Evolutionary conservation across 2,797 vertebrate genomes (phyloP).

Genomic region (Xiphorhynchus erythropygius): DNA sequence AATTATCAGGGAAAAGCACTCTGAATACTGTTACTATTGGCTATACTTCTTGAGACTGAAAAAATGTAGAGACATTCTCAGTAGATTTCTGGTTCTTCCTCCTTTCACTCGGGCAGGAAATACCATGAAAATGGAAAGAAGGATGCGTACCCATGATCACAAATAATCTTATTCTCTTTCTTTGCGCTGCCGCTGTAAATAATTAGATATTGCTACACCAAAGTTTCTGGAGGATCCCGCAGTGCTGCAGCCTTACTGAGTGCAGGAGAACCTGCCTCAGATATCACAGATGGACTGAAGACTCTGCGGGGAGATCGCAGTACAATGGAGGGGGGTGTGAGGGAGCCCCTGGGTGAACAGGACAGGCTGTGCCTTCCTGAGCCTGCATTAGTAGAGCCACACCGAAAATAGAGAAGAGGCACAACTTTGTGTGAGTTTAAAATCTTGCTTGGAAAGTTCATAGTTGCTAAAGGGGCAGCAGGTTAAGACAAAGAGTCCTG

Average conservation of each 20-base stretch:
- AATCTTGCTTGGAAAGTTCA: not conserved
- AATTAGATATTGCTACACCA: not conserved
- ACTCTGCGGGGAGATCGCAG: not conserved
- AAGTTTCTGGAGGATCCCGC: not conserved
- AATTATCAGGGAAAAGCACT: slow-evolving; percentile 52
- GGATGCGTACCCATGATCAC: slow-evolving; percentile 46
- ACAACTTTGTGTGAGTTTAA: not conserved
- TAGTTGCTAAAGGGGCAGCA: not conserved
- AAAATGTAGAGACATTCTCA: slow-evolving; percentile 47
- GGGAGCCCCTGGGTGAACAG: not conserved
- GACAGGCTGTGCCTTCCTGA: not conserved
- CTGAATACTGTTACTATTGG: slow-evolving; percentile 67
- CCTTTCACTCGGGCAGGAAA: slow-evolving; percentile 57
- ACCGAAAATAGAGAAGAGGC: not conserved
- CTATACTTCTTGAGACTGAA: slow-evolving; percentile 44
- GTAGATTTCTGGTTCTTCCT: slow-evolving; percentile 69
- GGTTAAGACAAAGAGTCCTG: not conserved
- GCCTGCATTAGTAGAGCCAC: not conserved
- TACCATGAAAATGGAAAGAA: slow-evolving; percentile 63
- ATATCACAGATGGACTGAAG: not conserved
- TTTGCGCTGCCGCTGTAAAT: not conserved
- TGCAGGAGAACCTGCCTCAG: slow-evolving; percentile 22
- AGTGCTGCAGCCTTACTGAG: accelerated
- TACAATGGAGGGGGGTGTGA: not conserved
- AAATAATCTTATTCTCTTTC: slow-evolving; percentile 51